Percentiles rank a stretch among this genome's conserved stretches.
Conservation (phyloP, 1,140 invertebrate genomes). For the Bicyclus anynana region DNA sequence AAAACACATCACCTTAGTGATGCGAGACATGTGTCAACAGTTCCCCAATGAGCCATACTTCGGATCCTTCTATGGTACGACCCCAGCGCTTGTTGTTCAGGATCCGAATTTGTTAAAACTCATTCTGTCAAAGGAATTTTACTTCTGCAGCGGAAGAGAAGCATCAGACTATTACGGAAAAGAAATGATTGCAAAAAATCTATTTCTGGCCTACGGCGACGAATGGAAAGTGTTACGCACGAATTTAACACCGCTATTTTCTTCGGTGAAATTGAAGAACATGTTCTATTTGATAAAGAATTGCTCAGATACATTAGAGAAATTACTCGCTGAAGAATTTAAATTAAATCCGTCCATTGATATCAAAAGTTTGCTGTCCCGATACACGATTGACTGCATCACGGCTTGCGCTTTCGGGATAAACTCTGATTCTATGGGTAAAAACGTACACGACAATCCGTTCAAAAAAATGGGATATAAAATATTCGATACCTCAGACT, state of each 20-base stretch:
- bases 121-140: slow-evolving; percentile 69
- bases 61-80: slow-evolving; percentile 50
- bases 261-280: slow-evolving; percentile 77
- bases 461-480: slow-evolving; percentile 21
- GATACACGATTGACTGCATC: slow-evolving; percentile 32
- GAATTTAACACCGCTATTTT: slow-evolving; percentile 79
- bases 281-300: slow-evolving; percentile 55
- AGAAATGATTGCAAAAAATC: neutral
- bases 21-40: slow-evolving; percentile 28
- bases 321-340: neutral
- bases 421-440: slow-evolving; percentile 22
- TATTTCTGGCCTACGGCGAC: slow-evolving; percentile 46
- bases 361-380: slow-evolving; percentile 17
- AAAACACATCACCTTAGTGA: slow-evolving; percentile 11
- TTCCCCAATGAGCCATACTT: slow-evolving; percentile 49
- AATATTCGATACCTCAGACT: slow-evolving; percentile 28
- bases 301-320: neutral
- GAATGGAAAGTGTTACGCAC: slow-evolving; percentile 43
- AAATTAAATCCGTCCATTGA: slow-evolving; percentile 2
- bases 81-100: slow-evolving; percentile 36
- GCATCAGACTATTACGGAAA: neutral
- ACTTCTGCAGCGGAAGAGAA: slow-evolving; percentile 51
- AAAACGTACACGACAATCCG: slow-evolving; percentile 19
- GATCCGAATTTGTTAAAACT: slow-evolving; percentile 60
- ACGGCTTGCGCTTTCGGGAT: slow-evolving; percentile 33